Evolutionary conservation across 2,888 invertebrate species (phyloP), one percentile per base, ranked within the genome.

Genomic region (Ormyrus thymus): DNA sequence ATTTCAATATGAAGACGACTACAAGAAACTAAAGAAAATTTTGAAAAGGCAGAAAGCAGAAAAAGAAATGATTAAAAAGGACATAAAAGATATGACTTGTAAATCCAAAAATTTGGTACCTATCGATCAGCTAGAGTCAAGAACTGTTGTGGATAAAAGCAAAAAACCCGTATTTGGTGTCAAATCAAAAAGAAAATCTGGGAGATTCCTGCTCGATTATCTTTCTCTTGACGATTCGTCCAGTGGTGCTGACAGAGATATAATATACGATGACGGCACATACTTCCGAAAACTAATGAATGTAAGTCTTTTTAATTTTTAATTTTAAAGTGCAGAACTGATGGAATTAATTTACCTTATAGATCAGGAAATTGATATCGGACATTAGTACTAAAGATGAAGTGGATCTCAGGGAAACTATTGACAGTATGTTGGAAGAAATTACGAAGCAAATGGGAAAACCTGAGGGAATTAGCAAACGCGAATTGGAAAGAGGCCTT

Each of bases 11-110:
- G 83, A 86, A 43, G 81, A 85, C n/a, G 92, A 92, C 77, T 81
- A 92, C 59, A 75, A 81, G n/a, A 90, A 89, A 80, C 85, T 92
- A 10, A 86, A 90, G 76, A 82, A 81, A 9, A 89, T 92, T 56
- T 81, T 90, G 10, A 85, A 87, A 65, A 86, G 86, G 71, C 78
- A 78, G 46, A 76, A 82, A 81, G 70, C 78, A 83, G 29, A 29
- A 56, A 77, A 68, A 51, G 62, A 80, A 59, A 58, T 15, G 58
- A 69, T 71, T 15, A 50, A 8, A 13, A 65, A 68, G 71, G 65
- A 82, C 6, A 81, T 78, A 46, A 15, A 9, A n/a, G 15, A 45
- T 50, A 62, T 80, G 5, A 64, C 48, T 7, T 69, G 46, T 6
- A 74, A 66, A 13, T 61, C 66, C 10, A 78, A 66, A 45, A 64